Evolutionary conservation across 2,113 vertebrate genomes (phyloP).

Genomic region (Beaufortia kweichowensis): DNA sequence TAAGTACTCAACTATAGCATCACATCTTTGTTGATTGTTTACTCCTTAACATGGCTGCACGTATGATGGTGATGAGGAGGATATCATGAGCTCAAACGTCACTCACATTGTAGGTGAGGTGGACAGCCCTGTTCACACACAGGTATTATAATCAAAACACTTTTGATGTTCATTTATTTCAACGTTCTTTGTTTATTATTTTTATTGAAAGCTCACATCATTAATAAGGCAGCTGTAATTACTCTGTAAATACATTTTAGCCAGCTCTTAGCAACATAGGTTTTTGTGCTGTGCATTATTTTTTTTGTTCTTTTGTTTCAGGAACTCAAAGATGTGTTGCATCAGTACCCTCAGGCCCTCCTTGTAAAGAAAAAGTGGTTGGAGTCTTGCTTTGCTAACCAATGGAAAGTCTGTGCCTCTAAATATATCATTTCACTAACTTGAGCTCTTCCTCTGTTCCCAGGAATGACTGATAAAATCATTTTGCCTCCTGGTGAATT

Average conservation of each 20-base stretch:
- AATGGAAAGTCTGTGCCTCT: conserved; percentile 58
- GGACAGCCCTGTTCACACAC: conserved; percentile 63
- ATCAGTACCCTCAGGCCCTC: conserved; percentile 58
- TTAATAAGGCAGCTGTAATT: not conserved
- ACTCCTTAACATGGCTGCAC: conserved; percentile 68
- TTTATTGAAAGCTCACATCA: too few relatives aligned
- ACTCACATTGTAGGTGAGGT: conserved; percentile 75
- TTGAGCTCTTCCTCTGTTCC: conserved; percentile 3
- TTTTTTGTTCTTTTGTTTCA: conserved; percentile 46
- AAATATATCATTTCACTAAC: conserved; percentile 57
- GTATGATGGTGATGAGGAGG: conserved; percentile 76
- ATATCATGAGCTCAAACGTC: conserved; percentile 69
- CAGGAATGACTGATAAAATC: not conserved
- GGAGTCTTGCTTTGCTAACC: conserved; percentile 74
- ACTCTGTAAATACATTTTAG: not conserved
- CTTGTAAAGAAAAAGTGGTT: conserved; percentile 72
- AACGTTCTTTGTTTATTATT: too few relatives aligned
- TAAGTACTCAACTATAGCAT: not conserved
- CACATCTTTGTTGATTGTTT: not conserved
- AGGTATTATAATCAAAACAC: conserved; percentile 55
- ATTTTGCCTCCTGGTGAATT: not conserved
- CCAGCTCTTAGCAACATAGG: not conserved
- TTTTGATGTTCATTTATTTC: not conserved
- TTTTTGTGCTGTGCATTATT: not conserved
- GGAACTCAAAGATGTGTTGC: conserved; percentile 70